These are phyloP conservation scores for Parauchenoglanis ngamensis DNA, from an alignment of 2,797 vertebrate genomes.

Conservation along the genomic window DNA sequence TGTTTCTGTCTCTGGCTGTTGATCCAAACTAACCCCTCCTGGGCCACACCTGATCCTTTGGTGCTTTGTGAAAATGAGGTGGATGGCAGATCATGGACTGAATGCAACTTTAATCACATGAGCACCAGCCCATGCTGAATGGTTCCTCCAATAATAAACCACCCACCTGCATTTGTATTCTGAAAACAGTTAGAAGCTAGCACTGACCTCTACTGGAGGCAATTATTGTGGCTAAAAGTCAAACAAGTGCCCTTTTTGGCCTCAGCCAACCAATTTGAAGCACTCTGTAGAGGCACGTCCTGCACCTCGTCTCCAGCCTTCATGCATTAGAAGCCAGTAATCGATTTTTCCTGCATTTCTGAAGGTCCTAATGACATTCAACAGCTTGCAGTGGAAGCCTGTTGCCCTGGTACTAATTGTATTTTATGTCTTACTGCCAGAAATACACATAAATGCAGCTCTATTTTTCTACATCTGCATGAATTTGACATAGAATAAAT, in stretches of 20 bases:
- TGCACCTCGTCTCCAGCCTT: conserved; percentile 20
- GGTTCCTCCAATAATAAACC: conserved; percentile 20
- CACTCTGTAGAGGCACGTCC: conserved; percentile 26
- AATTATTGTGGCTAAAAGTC: conserved; percentile 42
- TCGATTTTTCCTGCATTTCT: conserved; percentile 49
- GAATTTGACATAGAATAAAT: conserved; percentile 8
- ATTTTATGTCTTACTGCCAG: conserved; percentile 29
- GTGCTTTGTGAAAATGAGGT: conserved; percentile 18
- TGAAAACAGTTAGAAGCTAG: conserved; percentile 22
- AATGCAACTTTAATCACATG: conserved; percentile 23
- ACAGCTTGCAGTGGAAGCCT: conserved; percentile 20
- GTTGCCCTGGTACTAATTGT: conserved; percentile 29
- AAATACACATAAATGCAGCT: conserved; percentile 8
- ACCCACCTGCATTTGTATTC: conserved; percentile 28
- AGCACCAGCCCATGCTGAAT: conserved; percentile 20
- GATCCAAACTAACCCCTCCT: conserved; percentile 19
- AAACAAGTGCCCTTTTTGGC: conserved; percentile 28
- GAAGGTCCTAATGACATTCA: conserved; percentile 51
- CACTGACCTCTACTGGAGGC: conserved; percentile 46
- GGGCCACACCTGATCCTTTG: conserved; percentile 12
- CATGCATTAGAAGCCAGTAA: conserved; percentile 36
- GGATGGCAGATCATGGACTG: conserved; percentile 6
- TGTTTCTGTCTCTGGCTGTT: conserved; percentile 21
- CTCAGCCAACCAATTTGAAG: conserved; percentile 34
- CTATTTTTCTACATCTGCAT: background rate